Conservation (phyloP, 2,888 invertebrate genomes). For the Philereme transversata region DNA sequence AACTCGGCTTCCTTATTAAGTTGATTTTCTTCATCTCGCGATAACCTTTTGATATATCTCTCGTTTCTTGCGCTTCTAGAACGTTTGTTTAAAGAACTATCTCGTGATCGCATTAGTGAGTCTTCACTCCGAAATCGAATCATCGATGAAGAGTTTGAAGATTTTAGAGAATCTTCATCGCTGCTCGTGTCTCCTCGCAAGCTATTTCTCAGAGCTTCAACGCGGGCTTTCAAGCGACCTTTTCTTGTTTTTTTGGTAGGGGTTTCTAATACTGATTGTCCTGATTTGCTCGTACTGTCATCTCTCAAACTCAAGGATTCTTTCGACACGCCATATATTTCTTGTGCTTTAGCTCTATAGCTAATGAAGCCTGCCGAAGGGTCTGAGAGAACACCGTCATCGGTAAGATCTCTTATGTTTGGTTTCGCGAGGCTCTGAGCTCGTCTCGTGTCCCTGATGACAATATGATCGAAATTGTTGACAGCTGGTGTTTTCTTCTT, state of each 20-base stretch:
- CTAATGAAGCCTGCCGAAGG: slow-evolving; percentile 81
- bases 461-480: slow-evolving; percentile 87
- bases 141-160: slow-evolving; percentile 86
- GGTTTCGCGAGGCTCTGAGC: slow-evolving; percentile 78
- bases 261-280: slow-evolving; percentile 79
- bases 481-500: slow-evolving; percentile 80
- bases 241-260: slow-evolving; percentile 81
- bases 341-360: slow-evolving; percentile 69
- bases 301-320: slow-evolving; percentile 71
- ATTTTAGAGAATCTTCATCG: slow-evolving; percentile 88
- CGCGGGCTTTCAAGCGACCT: slow-evolving; percentile 86
- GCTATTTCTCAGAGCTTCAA: slow-evolving; percentile 86
- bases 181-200: slow-evolving; percentile 87
- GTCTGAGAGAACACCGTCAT: slow-evolving; percentile 84
- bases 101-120: slow-evolving; percentile 85
- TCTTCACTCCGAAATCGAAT: slow-evolving; percentile 88
- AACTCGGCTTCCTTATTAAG: slow-evolving; percentile 82
- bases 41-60: slow-evolving; percentile 90
- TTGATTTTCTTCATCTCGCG: slow-evolving; percentile 87
- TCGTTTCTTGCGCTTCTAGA: slow-evolving; percentile 91
- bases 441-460: slow-evolving; percentile 80
- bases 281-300: slow-evolving; percentile 65
- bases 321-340: slow-evolving; percentile 65
- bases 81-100: slow-evolving; percentile 84
- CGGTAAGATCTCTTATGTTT: slow-evolving; percentile 63